Base-by-base conservation (phyloP, 2,888 invertebrate genomes). In the Leptinotarsa juncta region DNA sequence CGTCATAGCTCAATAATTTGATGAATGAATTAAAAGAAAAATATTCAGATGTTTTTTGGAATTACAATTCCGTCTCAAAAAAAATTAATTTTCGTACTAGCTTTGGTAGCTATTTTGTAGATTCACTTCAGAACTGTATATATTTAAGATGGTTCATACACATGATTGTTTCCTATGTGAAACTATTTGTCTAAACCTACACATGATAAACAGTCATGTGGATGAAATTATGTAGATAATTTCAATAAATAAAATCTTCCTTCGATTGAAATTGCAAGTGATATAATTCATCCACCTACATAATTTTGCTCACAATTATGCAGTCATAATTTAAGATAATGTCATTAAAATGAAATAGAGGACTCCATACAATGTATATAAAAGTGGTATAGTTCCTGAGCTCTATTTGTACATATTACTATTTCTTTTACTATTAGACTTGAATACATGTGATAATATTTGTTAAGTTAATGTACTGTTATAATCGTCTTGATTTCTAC, bases 391-490 rank as follows among this genome's bases (percentile, higher is more conserved):
- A 82, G 83, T 83, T 83, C 83, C 83, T 83, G 77, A 73, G 78
- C 73, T 67, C 67, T 74, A 70, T 76, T 60, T 75, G 70, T 75
- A 73, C 42, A 69, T 53, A 68, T 50, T 72, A 49, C 51, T 51
- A 57, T 72, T 67, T 51, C 60, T 65, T 50, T 70, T 72, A 70
- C 69, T 66, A n/a, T 73, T 80, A 79, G 78, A 79, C 74, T 77
- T 79, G 79, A 80, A 81, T 84, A 82, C 82, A 85, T 86, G 86
- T 86, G 86, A 86, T 86, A 86, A 81, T 81, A 81, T 81, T 83
- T 82, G 82, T 84, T 86, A 84, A 85, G 85, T 84, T 85, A 77
- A 73, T 71, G 5, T 32, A 20, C 18, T 71, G 32, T 50, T 69
- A 60, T 67, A 69, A 71, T 62, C n/a, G 18, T n/a, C 51, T 48